Evolutionary conservation across 2,888 invertebrate species (phyloP), one percentile per base, ranked within the genome.

Genomic region (Chelonus formosanus): DNA sequence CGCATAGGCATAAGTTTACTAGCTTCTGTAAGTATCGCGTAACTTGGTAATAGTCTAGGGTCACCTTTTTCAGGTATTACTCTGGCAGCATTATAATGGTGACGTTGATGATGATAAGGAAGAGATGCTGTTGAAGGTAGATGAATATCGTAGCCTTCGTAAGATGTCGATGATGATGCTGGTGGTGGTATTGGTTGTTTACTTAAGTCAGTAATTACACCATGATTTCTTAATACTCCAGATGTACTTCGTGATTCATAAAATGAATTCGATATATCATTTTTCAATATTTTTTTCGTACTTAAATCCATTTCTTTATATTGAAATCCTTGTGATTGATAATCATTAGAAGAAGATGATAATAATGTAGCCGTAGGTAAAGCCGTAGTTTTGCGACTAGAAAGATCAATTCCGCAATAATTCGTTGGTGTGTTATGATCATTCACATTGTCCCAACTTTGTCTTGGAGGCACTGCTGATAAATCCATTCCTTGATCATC

Each of bases 291-390:
- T 48, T 83, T 84, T 35, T 76, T 77, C 5, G 84, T 83, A 40
- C 83, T 83, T 2, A 84, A 64, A 70, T 84, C 84, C 77, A 84
- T 84, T 48, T 83, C 84, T 43, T 78, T 75, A 20, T 81, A 79
- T 54, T 82, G 83, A 54, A 80, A 78, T 5, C 82, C 82, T 40
- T 80, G 82, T 2, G 71, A 7, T 48, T 72, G 70, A 58, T 73
- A 73, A 7, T 58, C 63, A 1, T 6, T 40, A 1, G 40, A 40
- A 40, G 40, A 40, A 40, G 59, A 34, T 56, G 74, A 69, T 34
- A 74, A 71, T n/a, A 77, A 7, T n/a, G 47, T 7, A 4, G 20
- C 35, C 45, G 45, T 47, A 20, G 72, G 45, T n/a, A 70, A 57
- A 63, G 76, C 77, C 5, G 71, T 71, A 57, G 67, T 55, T 67